phyloP scores from a whole-genome alignment of 2,113 vertebrate genomes.

The Fukomys damarensis region DNA sequence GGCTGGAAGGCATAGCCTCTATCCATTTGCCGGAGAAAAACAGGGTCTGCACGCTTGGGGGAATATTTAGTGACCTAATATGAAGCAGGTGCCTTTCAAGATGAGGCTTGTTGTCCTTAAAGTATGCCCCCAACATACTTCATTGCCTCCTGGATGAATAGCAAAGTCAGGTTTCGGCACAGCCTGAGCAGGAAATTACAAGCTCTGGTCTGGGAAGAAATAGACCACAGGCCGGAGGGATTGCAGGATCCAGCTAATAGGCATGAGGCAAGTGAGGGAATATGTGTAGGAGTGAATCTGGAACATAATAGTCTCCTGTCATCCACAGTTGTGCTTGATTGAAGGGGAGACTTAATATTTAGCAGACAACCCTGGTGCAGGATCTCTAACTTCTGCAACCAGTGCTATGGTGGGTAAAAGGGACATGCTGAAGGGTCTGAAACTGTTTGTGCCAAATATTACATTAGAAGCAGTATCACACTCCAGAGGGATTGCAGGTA shows the following conservation, averaged over 20 bases:
- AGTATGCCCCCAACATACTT: constrained; percentile 43
- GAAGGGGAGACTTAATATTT: background rate
- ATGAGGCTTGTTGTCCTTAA: constrained; percentile 66
- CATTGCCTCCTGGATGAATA: constrained; percentile 66
- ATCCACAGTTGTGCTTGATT: background rate
- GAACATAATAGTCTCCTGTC: background rate
- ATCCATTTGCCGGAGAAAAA: constrained; percentile 49
- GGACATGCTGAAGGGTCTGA: background rate
- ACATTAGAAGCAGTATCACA: background rate
- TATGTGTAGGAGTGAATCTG: background rate
- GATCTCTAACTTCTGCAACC: background rate
- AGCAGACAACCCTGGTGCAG: background rate
- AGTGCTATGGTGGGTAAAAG: background rate
- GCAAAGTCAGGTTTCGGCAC: constrained; percentile 68
- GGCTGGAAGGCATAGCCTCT: constrained; percentile 40
- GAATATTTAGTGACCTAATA: background rate
- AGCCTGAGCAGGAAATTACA: constrained; percentile 63
- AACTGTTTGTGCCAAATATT: background rate
- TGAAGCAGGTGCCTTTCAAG: constrained; percentile 72
- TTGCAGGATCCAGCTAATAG: background rate
- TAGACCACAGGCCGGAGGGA: constrained; percentile 44
- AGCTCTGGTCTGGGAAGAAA: constrained; percentile 59
- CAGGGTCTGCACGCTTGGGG: background rate
- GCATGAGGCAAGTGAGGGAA: background rate
- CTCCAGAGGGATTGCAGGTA: background rate